Conservation (phyloP, 2,888 invertebrate species). For the Latrodectus elegans region DNA sequence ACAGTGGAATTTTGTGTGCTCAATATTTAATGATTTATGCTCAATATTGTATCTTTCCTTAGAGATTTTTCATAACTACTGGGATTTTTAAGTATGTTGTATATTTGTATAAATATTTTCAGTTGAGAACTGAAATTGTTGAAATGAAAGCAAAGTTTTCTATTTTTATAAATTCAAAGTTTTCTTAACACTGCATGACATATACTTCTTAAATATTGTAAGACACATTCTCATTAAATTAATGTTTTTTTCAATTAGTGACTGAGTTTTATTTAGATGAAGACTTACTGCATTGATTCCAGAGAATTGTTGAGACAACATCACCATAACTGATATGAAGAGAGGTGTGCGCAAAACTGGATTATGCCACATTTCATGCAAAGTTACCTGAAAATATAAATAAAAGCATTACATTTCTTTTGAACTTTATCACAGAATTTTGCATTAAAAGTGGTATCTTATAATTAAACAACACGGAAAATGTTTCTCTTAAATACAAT, state of each 20-base stretch:
- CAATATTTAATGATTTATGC: neutral
- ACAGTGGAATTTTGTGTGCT: neutral
- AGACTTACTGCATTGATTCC: slow-evolving; percentile 88
- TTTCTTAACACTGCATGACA: no score
- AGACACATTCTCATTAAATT: neutral
- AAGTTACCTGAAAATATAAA: slow-evolving; percentile 52
- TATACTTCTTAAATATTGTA: no score
- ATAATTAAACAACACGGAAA: no score
- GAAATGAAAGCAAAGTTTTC: no score
- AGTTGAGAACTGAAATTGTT: no score
- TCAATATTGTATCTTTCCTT: neutral
- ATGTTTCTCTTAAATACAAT: no score
- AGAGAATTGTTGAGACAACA: slow-evolving; percentile 91
- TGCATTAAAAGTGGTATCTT: no score
- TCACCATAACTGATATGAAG: slow-evolving; percentile 86
- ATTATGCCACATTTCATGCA: slow-evolving; percentile 76
- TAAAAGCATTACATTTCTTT: neutral
- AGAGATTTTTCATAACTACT: neutral
- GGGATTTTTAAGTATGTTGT: no score
- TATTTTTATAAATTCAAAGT: no score
- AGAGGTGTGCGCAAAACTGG: slow-evolving; percentile 85
- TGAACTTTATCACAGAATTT: no score
- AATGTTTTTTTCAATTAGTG: no score
- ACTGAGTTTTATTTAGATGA: neutral
- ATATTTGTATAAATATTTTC: no score